These are phyloP conservation scores for Orgyia antiqua DNA, from an alignment of 2,888 invertebrate species.

Conservation along the genomic window DNA sequence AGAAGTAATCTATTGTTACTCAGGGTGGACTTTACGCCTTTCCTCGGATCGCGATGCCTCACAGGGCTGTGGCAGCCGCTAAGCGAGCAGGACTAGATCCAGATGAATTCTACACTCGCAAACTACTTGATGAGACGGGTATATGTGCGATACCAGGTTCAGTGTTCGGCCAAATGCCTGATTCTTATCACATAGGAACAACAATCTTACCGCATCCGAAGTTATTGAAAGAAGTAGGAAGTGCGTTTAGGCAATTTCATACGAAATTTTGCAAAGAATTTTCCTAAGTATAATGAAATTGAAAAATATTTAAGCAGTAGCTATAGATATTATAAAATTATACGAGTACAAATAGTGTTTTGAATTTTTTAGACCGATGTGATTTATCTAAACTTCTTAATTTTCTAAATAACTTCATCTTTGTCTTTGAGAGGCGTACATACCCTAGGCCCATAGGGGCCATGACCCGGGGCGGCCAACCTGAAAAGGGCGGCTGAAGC, in stretches of 20 bases:
- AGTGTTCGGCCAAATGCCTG: slow-evolving; percentile 4
- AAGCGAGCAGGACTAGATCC: slow-evolving; percentile 83
- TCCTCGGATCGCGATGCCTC: slow-evolving; percentile 87
- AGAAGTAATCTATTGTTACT: too few relatives aligned
- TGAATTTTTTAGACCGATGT: too few relatives aligned
- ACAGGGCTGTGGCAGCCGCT: slow-evolving; percentile 89
- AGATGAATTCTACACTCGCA: slow-evolving; percentile 93
- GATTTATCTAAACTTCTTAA: too few relatives aligned
- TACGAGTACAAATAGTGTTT: too few relatives aligned
- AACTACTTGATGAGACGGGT: slow-evolving; percentile 88
- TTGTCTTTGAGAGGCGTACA: too few relatives aligned
- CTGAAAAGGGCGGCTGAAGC: too few relatives aligned
- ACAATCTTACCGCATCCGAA: slow-evolving; percentile 5
- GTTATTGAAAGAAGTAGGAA: slow-evolving; percentile 1
- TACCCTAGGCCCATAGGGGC: too few relatives aligned
- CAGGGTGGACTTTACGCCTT: slow-evolving; percentile 97
- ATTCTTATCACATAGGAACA: slow-evolving; percentile 9
- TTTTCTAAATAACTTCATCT: too few relatives aligned
- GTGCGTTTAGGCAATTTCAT: slow-evolving; percentile 4
- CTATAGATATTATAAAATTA: too few relatives aligned
- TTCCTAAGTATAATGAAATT: slow-evolving; percentile 2
- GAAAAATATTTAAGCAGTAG: too few relatives aligned
- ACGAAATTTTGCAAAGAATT: slow-evolving; percentile 3
- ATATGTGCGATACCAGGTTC: slow-evolving; percentile 12
- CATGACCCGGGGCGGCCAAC: too few relatives aligned